Evolutionary conservation across 2,113 vertebrate genomes (phyloP), one percentile per base, ranked within the genome.

Genomic region (Dasyprocta punctata): DNA sequence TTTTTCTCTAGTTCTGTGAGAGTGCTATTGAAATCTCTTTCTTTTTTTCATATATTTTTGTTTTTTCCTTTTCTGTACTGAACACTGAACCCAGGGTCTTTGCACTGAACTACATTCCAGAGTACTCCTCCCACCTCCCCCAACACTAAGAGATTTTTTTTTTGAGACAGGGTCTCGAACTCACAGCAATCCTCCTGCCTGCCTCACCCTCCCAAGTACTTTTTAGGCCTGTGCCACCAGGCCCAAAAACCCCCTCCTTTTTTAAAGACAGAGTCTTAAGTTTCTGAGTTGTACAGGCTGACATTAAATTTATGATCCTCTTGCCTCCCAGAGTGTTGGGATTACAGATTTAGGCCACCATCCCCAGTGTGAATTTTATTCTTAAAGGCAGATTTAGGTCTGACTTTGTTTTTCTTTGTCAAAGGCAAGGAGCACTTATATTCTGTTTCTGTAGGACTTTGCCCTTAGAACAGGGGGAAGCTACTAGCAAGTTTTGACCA

Each of bases 401-500:
- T 63, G 67, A 63, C 47, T 33, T 81, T 80, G 13, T 56, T 85
- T 73, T 78, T 90, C 38, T 52, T 33, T 65, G 82, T 84, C 24
- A 60, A 83, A 83, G 67, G 12, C 24, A 8, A 56, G 28, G 36
- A 83, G 3, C 41, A 33, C 52, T 83, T 77, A 33, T 69, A 38
- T 77, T 86, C 58, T 69, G 22, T 87, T 85, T 63, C 81, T 90
- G 7, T 94, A 44, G 41, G 49, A 89, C 47, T 88, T 30, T 93
- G n/a, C 63, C 44, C 60, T 71, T 38, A 85, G 69, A 90, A 58
- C 30, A 81, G 38, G 54, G 58, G 12, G 69, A 80, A 54, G 7
- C 38, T 71, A 11, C 63, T 56, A 0, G 63, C 49, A 41, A 38
- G 24, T 78, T 82, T 92, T 90, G 47, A 22, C 24, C 19, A 49